A percentile compares a stretch with the other conserved stretches of the same genome.
phyloP scores from a whole-genome alignment of 2,888 invertebrate genomes.

The Andricus quercusramuli region DNA sequence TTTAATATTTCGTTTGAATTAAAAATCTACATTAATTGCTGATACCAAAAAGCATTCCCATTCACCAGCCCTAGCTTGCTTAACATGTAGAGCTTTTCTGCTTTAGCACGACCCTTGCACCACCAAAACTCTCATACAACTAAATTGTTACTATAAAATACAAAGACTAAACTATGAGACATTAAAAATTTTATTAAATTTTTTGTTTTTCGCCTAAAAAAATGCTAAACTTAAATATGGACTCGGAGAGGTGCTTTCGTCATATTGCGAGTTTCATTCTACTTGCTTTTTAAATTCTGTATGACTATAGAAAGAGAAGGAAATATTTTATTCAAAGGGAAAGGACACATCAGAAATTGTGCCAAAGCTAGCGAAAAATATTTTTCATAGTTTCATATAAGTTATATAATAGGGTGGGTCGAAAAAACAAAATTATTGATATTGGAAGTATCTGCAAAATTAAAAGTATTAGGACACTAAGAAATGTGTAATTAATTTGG shows the following conservation, averaged over 20 bases:
- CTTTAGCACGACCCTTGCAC: conserved; percentile 22
- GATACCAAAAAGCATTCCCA: not conserved
- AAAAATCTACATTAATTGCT: not conserved
- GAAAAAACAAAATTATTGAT: too few species aligned
- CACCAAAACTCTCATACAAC: not conserved
- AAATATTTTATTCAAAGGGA: not conserved
- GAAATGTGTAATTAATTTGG: too few species aligned
- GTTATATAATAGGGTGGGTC: too few species aligned
- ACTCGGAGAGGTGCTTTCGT: conserved; percentile 34
- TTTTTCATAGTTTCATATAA: not conserved
- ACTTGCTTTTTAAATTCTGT: not conserved
- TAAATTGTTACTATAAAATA: conserved; percentile 6
- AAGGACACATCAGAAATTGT: not conserved
- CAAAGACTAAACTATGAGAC: conserved; percentile 6
- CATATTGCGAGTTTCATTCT: not conserved
- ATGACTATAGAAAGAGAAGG: not conserved
- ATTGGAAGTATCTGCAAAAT: too few species aligned
- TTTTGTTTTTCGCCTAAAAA: not conserved
- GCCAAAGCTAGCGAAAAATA: not conserved
- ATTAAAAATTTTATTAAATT: not conserved
- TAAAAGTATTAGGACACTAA: too few species aligned
- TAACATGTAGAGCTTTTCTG: conserved; percentile 25
- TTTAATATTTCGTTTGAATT: not conserved
- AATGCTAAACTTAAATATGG: conserved; percentile 24
- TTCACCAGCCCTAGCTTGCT: not conserved